These are phyloP conservation scores for Microplitis demolitor DNA, from an alignment of 1,140 invertebrate genomes.

Conservation along the genomic window DNA sequence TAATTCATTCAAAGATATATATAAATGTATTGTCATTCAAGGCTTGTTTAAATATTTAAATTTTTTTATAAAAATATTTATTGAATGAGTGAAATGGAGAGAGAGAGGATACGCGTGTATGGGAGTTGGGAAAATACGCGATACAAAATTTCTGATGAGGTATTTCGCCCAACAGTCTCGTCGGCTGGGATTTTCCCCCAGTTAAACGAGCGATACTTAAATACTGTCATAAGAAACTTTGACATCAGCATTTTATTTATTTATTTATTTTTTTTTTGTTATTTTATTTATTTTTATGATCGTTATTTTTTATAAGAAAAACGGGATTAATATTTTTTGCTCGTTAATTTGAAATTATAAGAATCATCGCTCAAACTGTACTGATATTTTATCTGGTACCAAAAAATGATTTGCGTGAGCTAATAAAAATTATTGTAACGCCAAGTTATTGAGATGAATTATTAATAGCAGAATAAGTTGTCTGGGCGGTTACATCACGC, in stretches of 20 bases:
- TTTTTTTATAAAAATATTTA: background rate
- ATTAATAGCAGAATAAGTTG: background rate
- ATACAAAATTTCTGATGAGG: background rate
- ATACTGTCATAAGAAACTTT: background rate
- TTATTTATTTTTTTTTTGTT: background rate
- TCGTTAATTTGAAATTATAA: too few relatives aligned
- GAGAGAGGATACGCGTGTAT: background rate
- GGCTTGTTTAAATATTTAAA: background rate
- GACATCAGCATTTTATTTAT: background rate
- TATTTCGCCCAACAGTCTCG: background rate
- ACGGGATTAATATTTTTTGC: too few relatives aligned
- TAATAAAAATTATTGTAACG: background rate
- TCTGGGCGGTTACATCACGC: conserved; percentile 24
- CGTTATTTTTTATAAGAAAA: too few relatives aligned
- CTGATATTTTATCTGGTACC: too few relatives aligned
- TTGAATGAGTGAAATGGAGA: background rate
- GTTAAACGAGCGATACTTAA: background rate
- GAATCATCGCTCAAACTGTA: too few relatives aligned
- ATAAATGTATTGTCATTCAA: background rate
- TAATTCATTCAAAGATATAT: background rate
- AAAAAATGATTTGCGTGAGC: too few relatives aligned
- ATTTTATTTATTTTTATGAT: background rate
- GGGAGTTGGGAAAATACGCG: background rate
- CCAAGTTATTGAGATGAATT: background rate
- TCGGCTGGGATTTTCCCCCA: conserved; percentile 2